Evolutionary conservation across 2,797 vertebrate species (phyloP).

Genomic region (Pangasius larnaudii): DNA sequence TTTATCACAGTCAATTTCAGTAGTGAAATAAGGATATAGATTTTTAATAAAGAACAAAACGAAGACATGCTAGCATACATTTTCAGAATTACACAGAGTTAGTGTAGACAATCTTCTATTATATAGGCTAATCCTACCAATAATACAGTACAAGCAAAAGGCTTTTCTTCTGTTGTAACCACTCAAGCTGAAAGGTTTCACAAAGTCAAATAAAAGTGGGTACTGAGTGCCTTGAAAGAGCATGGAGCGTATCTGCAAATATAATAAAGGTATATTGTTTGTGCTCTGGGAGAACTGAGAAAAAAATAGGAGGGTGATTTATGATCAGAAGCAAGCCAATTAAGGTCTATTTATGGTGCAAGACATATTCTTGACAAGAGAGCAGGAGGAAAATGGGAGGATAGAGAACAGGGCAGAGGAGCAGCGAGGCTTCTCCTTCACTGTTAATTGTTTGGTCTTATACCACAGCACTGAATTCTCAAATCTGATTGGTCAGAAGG

Average conservation of each 20-base stretch:
- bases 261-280: constrained; percentile 37
- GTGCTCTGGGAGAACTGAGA: not conserved
- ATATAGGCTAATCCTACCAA: constrained; percentile 21
- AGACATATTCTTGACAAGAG: constrained; percentile 3
- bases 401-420: not conserved
- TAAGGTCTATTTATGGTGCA: constrained; percentile 30
- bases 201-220: constrained; percentile 21
- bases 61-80: not conserved
- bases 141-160: constrained; percentile 11
- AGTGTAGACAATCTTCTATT: constrained; percentile 20
- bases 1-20: not conserved
- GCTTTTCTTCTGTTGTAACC: constrained; percentile 23
- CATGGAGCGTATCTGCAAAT: constrained; percentile 19
- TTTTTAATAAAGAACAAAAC: not conserved
- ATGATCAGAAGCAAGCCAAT: constrained; percentile 18
- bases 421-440: not conserved
- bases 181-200: constrained; percentile 25
- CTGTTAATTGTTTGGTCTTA: not conserved
- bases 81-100: not conserved
- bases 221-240: constrained; percentile 7
- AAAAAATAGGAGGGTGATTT: not conserved
- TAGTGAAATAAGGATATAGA: not conserved
- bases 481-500: not conserved
- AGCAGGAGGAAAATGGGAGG: not conserved
- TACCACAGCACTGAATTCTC: not conserved